Evolutionary conservation across 2,888 invertebrate species (phyloP).

Genomic region (Heliconius hortense): DNA sequence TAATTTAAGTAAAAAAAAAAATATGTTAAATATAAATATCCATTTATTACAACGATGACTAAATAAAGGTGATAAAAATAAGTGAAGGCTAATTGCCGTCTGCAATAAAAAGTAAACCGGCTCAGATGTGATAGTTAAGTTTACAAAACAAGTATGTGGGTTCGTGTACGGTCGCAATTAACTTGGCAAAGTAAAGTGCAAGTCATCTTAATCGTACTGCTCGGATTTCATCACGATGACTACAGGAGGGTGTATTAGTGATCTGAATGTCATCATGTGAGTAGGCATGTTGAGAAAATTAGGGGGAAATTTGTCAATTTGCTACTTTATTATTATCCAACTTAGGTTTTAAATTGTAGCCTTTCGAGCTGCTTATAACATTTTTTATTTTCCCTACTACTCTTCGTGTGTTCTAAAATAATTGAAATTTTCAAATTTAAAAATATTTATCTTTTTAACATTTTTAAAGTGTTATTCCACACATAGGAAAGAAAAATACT

Average conservation of each 20-base stretch:
- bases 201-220: slow-evolving; percentile 74
- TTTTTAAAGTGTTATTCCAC: too few species aligned
- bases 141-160: slow-evolving; percentile 38
- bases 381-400: too few species aligned
- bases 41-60: slow-evolving; percentile 36
- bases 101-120: slow-evolving; percentile 34
- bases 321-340: not conserved
- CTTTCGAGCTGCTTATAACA: not conserved
- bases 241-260: slow-evolving; percentile 60
- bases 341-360: not conserved
- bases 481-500: too few species aligned
- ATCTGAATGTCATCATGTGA: slow-evolving; percentile 56
- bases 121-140: slow-evolving; percentile 38
- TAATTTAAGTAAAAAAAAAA: not conserved
- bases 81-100: slow-evolving; percentile 31
- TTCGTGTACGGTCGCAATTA: slow-evolving; percentile 63
- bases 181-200: slow-evolving; percentile 68
- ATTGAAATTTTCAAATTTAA: too few species aligned
- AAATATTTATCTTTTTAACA: not conserved
- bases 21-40: slow-evolving; percentile 42
- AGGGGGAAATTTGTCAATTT: slow-evolving; percentile 46
- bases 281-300: slow-evolving; percentile 61
- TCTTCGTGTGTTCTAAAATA: too few species aligned
- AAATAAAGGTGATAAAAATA: slow-evolving; percentile 38
- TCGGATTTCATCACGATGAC: slow-evolving; percentile 71